Base-by-base conservation (phyloP, 1,140 invertebrate species). In the Littorina saxatilis region DNA sequence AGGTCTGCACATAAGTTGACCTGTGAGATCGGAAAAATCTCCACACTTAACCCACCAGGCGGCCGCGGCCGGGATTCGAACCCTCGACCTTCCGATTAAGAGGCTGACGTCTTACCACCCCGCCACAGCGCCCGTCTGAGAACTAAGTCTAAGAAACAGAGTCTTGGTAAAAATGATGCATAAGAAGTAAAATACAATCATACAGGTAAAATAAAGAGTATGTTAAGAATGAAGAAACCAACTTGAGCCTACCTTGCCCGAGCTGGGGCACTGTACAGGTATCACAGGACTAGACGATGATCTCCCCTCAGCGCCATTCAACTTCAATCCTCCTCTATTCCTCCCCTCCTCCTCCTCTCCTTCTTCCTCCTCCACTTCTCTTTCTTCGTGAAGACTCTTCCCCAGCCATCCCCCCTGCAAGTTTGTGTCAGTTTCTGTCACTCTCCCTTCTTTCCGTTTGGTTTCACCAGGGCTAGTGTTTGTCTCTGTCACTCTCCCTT, bases 281-380 rank as follows among this genome's bases (percentile, higher is more conserved):
- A 87, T 84, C 23, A 85, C 84, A 76, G 86, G 86, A 82, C 86
- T 85, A n/a, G 72, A 63, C 37, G 50, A 75, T 11, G 0, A 13
- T 27, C 5, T 75, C 43, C 27, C 39, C 50, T 35, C 73, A 37
- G 4, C 50, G 2, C 15, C 27, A 9, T 52, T 27, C 73, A 32
- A 29, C 23, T 13, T 17, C 23, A 23, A 47, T 70, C 32, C 77
- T 79, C 40, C 11, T 55, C 29, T 40, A 52, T 75, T 61, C 52
- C 47, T 82, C 80, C 39, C 61, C 66, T 32, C 63, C 77, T 68
- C 75, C n/a, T 63, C 73, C 37, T 32, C 80, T 35, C 20, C 43
- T 29, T 39, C 32, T 2, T 74, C 68, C 50, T 27, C 20, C 40
- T 2, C n/a, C 40, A 35, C 40, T 27, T 7, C 39, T 13, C 39